These are phyloP conservation scores for Falco peregrinus DNA, from an alignment of 2,797 vertebrate species.

Conservation along the genomic window DNA sequence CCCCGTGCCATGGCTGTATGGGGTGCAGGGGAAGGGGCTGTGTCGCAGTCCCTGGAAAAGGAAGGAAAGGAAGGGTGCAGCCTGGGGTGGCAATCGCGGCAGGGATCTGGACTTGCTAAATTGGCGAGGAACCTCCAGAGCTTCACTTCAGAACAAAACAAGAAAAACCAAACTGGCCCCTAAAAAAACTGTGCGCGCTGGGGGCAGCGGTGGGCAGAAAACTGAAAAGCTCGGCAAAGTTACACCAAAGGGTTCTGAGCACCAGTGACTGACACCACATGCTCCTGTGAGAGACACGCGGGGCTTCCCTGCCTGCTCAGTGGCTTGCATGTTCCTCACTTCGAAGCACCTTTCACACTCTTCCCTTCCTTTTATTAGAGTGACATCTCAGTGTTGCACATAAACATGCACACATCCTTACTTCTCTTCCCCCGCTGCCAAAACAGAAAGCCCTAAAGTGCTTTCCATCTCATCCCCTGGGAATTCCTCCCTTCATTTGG, in stretches of 20 bases:
- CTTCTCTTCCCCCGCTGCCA: neutral
- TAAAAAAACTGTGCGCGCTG: no score
- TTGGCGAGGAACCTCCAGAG: neutral
- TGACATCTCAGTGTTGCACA: accelerated
- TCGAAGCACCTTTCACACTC: neutral
- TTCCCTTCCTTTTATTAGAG: neutral
- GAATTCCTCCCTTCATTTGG: neutral
- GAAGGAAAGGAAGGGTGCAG: neutral
- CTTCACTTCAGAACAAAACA: accelerated
- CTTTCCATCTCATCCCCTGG: neutral
- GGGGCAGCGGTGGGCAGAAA: accelerated
- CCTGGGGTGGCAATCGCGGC: neutral
- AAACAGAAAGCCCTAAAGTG: neutral
- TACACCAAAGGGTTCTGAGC: neutral
- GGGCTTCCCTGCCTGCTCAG: neutral
- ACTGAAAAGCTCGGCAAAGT: accelerated
- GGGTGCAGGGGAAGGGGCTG: neutral
- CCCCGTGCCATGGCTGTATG: accelerated
- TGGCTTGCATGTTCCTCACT: neutral
- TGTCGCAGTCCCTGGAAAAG: neutral
- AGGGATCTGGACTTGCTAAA: neutral
- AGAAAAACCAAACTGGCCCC: neutral
- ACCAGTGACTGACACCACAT: no score
- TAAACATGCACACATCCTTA: accelerated
- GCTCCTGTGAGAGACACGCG: accelerated